Evolutionary conservation across 2,113 vertebrate species (phyloP), one percentile per base, ranked within the genome.

Genomic region (Gracilinanus agilis): DNA sequence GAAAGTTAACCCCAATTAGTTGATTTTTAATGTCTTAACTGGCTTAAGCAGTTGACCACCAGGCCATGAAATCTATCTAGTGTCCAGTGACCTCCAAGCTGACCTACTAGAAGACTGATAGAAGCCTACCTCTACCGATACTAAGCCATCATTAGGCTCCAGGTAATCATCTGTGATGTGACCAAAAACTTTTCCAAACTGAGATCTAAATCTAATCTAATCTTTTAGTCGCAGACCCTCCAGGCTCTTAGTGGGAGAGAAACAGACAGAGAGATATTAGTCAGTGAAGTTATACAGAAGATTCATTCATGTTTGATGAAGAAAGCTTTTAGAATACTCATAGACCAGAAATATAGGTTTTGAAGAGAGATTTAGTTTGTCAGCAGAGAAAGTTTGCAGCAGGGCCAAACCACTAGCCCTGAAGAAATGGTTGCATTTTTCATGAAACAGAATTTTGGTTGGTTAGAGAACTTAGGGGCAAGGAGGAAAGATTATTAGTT

Each of bases 261-360:
- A 29, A 56, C 16, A 10, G 54, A 53, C 55, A 94, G 55, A 96
- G 95, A 95, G 53, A 12, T 3, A 75, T 24, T 93, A 93, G 75
- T 93, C 55, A 49, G 40, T 34, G 93, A 88, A 91, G 24, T 94
- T 94, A 67, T 27, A 97, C 94, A 97, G 96, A 91, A 95, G 94
- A 92, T 12, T 54, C 97, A 96, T 97, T 98, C 97, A 97, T 53
- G 23, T 55, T 56, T 29, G n/a, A 90, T n/a, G 89, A 95, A 95
- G 61, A 97, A 54, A 93, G 56, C 24, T 56, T 90, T 88, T 2
- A 67, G 67, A 93, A 91, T 61, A 83, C 94, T 96, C 40, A 13
- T 54, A 95, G 94, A 56, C 91, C 95, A 91, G 24, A 55, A 89
- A 94, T 40, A 83, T 83, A 97, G n/a, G 88, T 83, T 89, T 6